These are phyloP conservation scores for Molorchus minor DNA, from an alignment of 2,888 invertebrate genomes.

Conservation along the genomic window DNA sequence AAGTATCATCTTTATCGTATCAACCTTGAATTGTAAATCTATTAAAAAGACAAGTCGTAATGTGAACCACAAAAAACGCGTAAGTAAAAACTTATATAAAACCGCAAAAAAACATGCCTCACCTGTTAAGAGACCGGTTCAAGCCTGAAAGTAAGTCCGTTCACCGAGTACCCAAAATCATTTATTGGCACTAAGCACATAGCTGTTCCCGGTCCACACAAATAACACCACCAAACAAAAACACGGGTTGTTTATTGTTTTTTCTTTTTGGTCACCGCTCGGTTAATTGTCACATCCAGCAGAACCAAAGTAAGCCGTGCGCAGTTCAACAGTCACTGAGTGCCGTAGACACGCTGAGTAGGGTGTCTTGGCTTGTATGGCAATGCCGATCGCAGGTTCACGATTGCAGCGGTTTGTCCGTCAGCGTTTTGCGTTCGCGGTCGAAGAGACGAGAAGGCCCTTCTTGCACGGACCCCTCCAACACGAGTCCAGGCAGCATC, in stretches of 20 bases:
- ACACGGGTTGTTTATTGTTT: not conserved
- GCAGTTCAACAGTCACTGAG: conserved; percentile 16
- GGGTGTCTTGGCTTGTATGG: conserved; percentile 43
- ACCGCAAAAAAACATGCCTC: no score
- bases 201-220: not conserved
- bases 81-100: no score
- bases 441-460: conserved; percentile 13
- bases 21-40: no score
- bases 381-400: conserved; percentile 39
- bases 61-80: no score
- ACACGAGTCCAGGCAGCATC: no score
- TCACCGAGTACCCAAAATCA: no score
- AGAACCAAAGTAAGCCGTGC: not conserved
- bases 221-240: not conserved
- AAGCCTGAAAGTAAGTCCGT: no score
- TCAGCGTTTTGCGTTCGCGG: conserved; percentile 22
- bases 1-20: no score
- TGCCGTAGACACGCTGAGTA: conserved; percentile 36
- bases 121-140: no score
- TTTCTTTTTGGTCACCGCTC: not conserved
- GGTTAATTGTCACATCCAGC: no score
- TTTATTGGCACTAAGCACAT: no score
- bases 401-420: conserved; percentile 36
- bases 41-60: no score
- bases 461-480: conserved; percentile 33